Evolutionary conservation across 2,888 invertebrate species (phyloP), one percentile per base, ranked within the genome.

Genomic region (Petrolisthes manimaculis): DNA sequence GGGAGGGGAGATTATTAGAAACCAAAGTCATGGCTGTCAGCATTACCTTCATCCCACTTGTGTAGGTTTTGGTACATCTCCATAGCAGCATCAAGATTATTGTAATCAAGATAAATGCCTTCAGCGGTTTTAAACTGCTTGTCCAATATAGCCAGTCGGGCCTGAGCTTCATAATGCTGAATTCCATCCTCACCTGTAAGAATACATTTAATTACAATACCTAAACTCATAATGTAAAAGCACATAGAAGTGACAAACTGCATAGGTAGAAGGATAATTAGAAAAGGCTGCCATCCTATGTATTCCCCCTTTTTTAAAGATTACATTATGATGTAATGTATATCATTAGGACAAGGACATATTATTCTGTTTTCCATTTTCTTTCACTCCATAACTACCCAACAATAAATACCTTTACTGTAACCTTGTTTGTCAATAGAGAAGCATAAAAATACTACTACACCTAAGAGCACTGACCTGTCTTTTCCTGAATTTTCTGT

Each of bases 21-120:
- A 67, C 18, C 12, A 67, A 67, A 12, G 67, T 18, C 67, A 67
- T 18, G 18, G 18, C 67, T 18, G 18, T 18, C 67, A 12, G 14
- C 14, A 14, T 90, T 88, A 93, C 93, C 93, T 91, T 98, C 98
- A 84, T 97, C 96, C 99, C 99, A 99, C 93, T 96, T 96, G 93
- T 98, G 96, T 92, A 98, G 95, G 92, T 95, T 95, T 92, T 97
- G 96, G 93, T 99, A 99, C 98, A 99, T 99, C 83, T 95, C 95
- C 85, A 99, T 94, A 0, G 99, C 99, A 85, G 95, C 93, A 87
- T 97, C 97, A 0, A 98, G 95, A 92, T 97, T 95, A 92, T 95
- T 96, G 93, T 97, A 96, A 92, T 98, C 97, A 86, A 98, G 94
- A 92, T 97, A 99, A 92, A 97, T 97, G 78, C 96, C 96, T 93